A percentile compares a stretch with the other conserved stretches of the same genome.
Conservation (phyloP, 2,797 vertebrate genomes). For the Lepus oiostolus region DNA sequence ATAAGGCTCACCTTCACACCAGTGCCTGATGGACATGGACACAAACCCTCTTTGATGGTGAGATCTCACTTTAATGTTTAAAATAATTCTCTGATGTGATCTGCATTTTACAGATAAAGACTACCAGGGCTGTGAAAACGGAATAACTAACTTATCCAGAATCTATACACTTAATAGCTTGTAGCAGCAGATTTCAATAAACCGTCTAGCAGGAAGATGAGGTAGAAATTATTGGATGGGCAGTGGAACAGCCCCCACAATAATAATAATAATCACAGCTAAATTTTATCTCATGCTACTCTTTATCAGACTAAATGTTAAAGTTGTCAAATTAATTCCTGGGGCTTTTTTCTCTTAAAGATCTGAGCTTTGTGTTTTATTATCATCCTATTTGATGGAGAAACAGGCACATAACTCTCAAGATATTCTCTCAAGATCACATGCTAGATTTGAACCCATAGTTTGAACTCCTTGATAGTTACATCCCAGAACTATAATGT, state of each 20-base stretch:
- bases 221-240: neutral
- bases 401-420: neutral
- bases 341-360: neutral
- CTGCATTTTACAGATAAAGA: neutral
- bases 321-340: slow-evolving; percentile 36
- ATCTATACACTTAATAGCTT: neutral
- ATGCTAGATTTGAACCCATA: slow-evolving; percentile 21
- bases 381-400: neutral
- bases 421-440: neutral
- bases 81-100: slow-evolving; percentile 8
- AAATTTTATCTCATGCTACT: neutral
- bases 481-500: neutral
- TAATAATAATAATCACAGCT: slow-evolving; percentile 27
- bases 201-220: neutral
- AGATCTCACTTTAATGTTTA: slow-evolving; percentile 41
- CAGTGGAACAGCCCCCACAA: neutral
- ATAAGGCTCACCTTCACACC: neutral
- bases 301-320: neutral
- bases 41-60: neutral
- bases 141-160: neutral
- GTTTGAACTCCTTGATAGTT: slow-evolving; percentile 11
- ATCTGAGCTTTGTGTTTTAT: slow-evolving; percentile 14
- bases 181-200: neutral
- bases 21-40: neutral
- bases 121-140: neutral